These are phyloP conservation scores for Dolichoris vasculosae DNA, from an alignment of 1,140 invertebrate species.

Conservation along the genomic window DNA sequence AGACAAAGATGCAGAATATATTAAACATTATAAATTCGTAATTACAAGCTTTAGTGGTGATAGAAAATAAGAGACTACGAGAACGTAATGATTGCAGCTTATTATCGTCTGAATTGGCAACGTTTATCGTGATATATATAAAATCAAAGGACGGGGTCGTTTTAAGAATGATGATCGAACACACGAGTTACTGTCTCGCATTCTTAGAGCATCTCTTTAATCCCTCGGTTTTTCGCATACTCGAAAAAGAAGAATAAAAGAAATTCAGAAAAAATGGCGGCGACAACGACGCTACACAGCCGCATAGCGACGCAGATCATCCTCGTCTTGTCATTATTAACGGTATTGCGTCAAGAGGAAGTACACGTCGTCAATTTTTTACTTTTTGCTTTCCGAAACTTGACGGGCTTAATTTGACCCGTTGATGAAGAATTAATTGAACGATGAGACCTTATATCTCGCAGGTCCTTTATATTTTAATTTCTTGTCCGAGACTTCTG, in stretches of 20 bases:
- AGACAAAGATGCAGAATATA: background rate
- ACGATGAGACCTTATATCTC: too few species aligned
- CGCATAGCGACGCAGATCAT: too few species aligned
- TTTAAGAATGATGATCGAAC: slow-evolving; percentile 66
- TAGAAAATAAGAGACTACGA: background rate
- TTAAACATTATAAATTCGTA: background rate
- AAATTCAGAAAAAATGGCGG: background rate
- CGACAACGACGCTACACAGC: background rate
- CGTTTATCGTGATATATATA: slow-evolving; percentile 58
- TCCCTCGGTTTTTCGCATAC: slow-evolving; percentile 15
- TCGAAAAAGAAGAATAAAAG: background rate
- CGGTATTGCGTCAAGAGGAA: background rate
- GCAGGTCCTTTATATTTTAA: too few species aligned
- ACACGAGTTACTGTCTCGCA: slow-evolving; percentile 58
- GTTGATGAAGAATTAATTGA: too few species aligned
- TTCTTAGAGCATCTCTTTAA: slow-evolving; percentile 52
- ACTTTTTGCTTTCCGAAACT: background rate
- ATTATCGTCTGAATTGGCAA: slow-evolving; percentile 5
- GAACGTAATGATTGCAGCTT: background rate
- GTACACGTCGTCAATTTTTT: background rate
- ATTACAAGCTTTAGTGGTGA: background rate
- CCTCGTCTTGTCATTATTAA: background rate
- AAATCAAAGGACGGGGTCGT: slow-evolving; percentile 66
- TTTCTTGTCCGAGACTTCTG: too few species aligned
- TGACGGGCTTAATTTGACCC: too few species aligned